Percentiles rank a stretch among this genome's conserved stretches.
phyloP scores from a whole-genome alignment of 2,888 invertebrate genomes.

The Coecobrya sp. region DNA sequence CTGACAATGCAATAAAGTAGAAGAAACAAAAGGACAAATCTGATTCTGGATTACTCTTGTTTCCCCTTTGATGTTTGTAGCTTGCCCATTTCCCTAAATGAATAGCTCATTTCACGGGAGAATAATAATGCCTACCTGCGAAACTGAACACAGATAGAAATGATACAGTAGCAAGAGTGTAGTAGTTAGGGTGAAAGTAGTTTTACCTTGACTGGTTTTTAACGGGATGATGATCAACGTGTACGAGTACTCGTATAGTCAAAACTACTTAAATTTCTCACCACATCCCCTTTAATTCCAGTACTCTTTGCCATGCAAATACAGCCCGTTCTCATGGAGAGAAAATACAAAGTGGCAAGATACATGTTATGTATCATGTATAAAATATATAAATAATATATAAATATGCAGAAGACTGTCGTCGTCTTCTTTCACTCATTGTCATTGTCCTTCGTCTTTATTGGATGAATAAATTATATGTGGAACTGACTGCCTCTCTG shows the following conservation, averaged over 20 bases:
- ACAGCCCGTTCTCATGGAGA: not conserved
- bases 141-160: not conserved
- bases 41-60: not conserved
- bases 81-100: not conserved
- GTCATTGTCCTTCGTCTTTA: constrained; percentile 14
- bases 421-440: not conserved
- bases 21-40: not conserved
- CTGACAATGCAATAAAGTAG: not conserved
- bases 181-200: not conserved
- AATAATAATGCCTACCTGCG: not conserved
- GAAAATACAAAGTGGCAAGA: not conserved
- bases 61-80: not conserved
- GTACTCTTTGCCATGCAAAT: not conserved
- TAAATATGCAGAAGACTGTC: not conserved
- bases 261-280: constrained; percentile 19
- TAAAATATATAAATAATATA: not conserved
- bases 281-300: constrained; percentile 22
- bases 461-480: constrained; percentile 42
- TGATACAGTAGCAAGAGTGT: not conserved
- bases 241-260: not conserved
- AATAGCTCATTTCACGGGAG: not conserved
- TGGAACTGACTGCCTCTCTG: not conserved
- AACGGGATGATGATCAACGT: not conserved
- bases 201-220: constrained; percentile 8
- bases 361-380: not conserved